phyloP scores from a whole-genome alignment of 2,888 invertebrate genomes.

The Pimpla rufipes region DNA sequence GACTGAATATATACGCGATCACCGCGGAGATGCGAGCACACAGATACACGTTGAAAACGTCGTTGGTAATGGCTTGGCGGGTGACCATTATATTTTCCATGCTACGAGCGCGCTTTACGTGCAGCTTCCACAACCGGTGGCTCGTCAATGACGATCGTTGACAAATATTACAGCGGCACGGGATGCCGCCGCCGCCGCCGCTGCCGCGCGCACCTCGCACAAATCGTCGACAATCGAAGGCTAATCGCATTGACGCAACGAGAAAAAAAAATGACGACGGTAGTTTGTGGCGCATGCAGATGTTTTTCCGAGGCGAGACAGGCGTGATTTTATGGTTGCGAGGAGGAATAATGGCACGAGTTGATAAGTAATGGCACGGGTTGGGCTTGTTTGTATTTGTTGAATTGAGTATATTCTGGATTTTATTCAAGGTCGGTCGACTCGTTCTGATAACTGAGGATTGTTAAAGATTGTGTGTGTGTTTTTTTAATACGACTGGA shows the following conservation, averaged over 20 bases:
- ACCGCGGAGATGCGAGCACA: slow-evolving; percentile 47
- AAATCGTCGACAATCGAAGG: slow-evolving; percentile 18
- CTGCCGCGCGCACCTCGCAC: neutral
- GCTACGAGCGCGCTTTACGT: neutral
- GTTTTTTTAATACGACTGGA: no score
- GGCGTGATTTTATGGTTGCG: neutral
- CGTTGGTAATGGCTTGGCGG: slow-evolving; percentile 68
- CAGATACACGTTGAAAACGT: slow-evolving; percentile 65
- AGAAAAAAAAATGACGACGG: neutral
- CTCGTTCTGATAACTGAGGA: no score
- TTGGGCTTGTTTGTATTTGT: neutral
- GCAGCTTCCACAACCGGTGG: slow-evolving; percentile 46
- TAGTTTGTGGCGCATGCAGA: neutral
- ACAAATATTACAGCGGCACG: slow-evolving; percentile 60
- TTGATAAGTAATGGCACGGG: neutral
- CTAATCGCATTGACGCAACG: slow-evolving; percentile 1
- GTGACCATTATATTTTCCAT: slow-evolving; percentile 62
- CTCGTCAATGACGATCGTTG: slow-evolving; percentile 59
- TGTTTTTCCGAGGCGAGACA: neutral
- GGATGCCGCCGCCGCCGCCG: no score
- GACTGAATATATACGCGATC: slow-evolving; percentile 43
- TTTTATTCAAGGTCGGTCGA: no score
- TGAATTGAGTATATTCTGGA: no score
- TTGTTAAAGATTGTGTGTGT: no score
- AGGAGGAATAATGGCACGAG: neutral